Evolutionary conservation across 2,797 vertebrate species (phyloP).

Genomic region (Taenioides sp.): DNA sequence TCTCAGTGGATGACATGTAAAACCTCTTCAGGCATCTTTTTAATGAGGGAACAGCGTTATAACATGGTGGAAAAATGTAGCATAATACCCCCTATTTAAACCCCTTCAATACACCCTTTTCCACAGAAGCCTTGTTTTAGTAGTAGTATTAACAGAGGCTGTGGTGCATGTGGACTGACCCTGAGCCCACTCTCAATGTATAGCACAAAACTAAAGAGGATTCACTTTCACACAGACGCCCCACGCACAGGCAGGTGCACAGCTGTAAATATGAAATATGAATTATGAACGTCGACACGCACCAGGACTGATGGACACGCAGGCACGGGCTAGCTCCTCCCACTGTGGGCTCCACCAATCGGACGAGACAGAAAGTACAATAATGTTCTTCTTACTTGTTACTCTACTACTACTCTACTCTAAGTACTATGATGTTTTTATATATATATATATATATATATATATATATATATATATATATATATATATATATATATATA

Average conservation of each 20-base stretch:
- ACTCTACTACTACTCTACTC: slow-evolving; percentile 81
- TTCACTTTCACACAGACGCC: slow-evolving; percentile 64
- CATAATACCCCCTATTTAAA: too few relatives aligned
- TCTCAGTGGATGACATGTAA: too few relatives aligned
- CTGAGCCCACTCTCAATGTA: slow-evolving; percentile 24
- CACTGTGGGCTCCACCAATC: slow-evolving; percentile 59
- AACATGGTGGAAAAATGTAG: too few relatives aligned
- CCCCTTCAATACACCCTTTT: too few relatives aligned
- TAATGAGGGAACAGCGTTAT: too few relatives aligned
- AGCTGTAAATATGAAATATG: slow-evolving; percentile 53
- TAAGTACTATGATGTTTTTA: slow-evolving; percentile 75
- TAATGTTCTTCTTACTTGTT: slow-evolving; percentile 83
- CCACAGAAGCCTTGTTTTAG: too few relatives aligned
- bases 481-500: too few relatives aligned
- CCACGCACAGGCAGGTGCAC: slow-evolving; percentile 16
- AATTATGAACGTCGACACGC: not conserved
- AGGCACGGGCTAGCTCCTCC: slow-evolving; percentile 58
- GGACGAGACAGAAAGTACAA: slow-evolving; percentile 75
- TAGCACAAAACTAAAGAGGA: slow-evolving; percentile 56
- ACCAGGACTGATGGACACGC: slow-evolving; percentile 11
- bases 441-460: slow-evolving; percentile 50
- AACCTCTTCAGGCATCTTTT: too few relatives aligned
- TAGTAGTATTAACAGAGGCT: too few relatives aligned
- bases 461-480: slow-evolving; percentile 34
- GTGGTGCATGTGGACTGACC: not conserved